These are phyloP conservation scores for Cataglyphis hispanica DNA, from an alignment of 1,140 invertebrate species.

Conservation along the genomic window DNA sequence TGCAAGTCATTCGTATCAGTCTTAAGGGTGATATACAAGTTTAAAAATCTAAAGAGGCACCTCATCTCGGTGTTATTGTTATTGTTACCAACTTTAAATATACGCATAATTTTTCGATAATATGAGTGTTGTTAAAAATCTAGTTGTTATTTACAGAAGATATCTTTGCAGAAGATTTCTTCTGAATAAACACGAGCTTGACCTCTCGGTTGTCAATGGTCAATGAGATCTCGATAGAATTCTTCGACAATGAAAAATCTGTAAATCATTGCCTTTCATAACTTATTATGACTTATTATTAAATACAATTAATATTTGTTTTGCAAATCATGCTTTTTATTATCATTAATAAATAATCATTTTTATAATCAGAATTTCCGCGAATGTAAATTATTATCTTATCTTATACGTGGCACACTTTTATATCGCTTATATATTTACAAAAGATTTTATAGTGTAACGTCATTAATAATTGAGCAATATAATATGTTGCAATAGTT, in stretches of 20 bases:
- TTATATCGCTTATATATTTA: not conserved
- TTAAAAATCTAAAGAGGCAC: not conserved
- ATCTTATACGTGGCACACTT: not conserved
- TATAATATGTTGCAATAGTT: not conserved
- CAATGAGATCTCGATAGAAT: not conserved
- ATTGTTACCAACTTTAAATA: not conserved
- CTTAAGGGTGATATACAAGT: not conserved
- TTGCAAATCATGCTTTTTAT: not conserved
- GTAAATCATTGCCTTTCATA: not conserved
- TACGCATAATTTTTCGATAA: not conserved
- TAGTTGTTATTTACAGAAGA: slow-evolving; percentile 12
- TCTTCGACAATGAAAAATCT: not conserved
- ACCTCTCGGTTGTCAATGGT: not conserved
- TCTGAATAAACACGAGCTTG: not conserved
- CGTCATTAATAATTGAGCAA: not conserved
- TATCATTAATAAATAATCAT: not conserved
- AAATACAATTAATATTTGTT: not conserved
- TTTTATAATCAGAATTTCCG: not conserved
- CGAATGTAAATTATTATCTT: no score
- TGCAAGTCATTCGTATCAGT: not conserved
- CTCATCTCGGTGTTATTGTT: not conserved
- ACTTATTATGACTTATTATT: slow-evolving; percentile 20
- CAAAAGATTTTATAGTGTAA: not conserved
- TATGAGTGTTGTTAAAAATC: not conserved
- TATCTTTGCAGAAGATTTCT: slow-evolving; percentile 12